Evolutionary conservation across 2,797 vertebrate species (phyloP).

Genomic region (Mormyrops boulengeri): DNA sequence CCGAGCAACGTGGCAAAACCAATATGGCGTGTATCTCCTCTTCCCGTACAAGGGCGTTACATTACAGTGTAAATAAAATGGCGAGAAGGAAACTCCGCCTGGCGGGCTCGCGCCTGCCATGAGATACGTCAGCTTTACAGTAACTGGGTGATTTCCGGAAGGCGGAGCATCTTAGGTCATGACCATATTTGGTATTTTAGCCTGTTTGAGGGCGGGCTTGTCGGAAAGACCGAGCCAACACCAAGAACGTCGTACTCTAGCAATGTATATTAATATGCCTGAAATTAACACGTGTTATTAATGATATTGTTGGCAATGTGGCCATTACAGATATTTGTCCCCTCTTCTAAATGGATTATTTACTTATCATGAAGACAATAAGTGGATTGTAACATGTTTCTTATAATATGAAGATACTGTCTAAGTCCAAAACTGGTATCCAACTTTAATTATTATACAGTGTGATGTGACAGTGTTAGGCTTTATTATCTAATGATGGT

Average conservation of each 20-base stretch:
- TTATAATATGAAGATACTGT: neutral
- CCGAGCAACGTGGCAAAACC: constrained; percentile 63
- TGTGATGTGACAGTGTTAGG: neutral
- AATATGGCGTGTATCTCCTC: constrained; percentile 62
- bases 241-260: neutral
- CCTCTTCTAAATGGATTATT: neutral
- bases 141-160: neutral
- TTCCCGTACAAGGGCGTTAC: constrained; percentile 19
- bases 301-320: too few relatives aligned
- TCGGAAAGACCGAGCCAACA: neutral
- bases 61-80: constrained; percentile 57
- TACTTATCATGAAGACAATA: neutral
- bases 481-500: neutral
- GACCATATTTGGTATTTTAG: neutral
- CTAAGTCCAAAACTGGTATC: neutral
- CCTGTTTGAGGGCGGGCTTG: neutral
- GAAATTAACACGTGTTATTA: neutral
- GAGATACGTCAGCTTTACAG: neutral
- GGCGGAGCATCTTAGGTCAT: neutral
- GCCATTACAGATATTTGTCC: neutral
- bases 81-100: constrained; percentile 37
- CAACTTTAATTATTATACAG: neutral
- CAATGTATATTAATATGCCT: neutral
- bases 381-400: neutral
- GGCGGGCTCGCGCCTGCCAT: neutral